Evolutionary conservation across 2,888 invertebrate species (phyloP).

Genomic region (Bhutanitis thaidina): DNA sequence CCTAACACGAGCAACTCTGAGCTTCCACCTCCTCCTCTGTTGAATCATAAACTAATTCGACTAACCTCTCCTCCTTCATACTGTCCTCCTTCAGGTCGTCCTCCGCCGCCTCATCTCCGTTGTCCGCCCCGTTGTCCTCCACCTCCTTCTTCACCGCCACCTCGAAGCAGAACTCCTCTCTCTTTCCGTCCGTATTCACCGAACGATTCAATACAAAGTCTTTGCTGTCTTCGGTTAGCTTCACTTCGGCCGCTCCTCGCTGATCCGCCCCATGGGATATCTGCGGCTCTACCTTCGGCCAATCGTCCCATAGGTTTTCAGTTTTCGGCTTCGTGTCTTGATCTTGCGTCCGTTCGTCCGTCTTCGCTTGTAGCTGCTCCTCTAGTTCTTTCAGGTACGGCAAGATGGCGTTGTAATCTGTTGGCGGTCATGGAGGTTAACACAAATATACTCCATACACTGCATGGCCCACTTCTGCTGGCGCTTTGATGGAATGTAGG

Average conservation of each 20-base stretch:
- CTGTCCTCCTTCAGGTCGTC: slow-evolving; percentile 15
- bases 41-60: neutral
- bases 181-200: neutral
- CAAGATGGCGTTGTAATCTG: slow-evolving; percentile 69
- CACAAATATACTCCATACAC: too few species aligned
- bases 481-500: too few species aligned
- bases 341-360: slow-evolving; percentile 27
- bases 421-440: neutral
- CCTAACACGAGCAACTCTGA: too few species aligned
- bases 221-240: slow-evolving; percentile 17
- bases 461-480: too few species aligned
- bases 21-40: too few species aligned
- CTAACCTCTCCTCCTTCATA: slow-evolving; percentile 18
- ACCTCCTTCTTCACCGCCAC: slow-evolving; percentile 22
- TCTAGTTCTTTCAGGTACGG: slow-evolving; percentile 68
- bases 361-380: slow-evolving; percentile 46
- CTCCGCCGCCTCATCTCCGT: slow-evolving; percentile 2
- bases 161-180: slow-evolving; percentile 23
- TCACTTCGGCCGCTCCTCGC: slow-evolving; percentile 20
- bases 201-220: slow-evolving; percentile 9
- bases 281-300: slow-evolving; percentile 22
- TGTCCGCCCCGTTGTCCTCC: neutral
- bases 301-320: slow-evolving; percentile 33
- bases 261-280: slow-evolving; percentile 29
- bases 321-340: slow-evolving; percentile 26